Conservation (phyloP, 2,797 vertebrate species). For the Psittacula derbiana region DNA sequence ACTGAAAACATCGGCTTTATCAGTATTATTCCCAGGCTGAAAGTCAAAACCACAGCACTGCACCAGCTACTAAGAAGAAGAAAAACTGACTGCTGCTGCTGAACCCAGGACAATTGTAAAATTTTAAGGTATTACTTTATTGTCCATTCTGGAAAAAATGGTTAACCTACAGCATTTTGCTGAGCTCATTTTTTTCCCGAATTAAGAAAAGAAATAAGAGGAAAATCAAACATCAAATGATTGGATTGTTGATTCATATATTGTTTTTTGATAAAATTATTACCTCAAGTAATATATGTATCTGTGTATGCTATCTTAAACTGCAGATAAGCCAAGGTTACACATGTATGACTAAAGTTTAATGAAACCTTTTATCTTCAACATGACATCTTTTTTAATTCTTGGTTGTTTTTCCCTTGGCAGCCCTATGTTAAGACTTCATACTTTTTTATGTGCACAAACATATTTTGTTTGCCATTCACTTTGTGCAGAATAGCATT, state of each 20-base stretch:
- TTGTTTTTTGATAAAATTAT: not conserved
- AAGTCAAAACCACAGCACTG: too few relatives aligned
- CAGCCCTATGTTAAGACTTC: not conserved
- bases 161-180: not conserved
- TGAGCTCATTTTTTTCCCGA: not conserved
- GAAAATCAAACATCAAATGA: not conserved
- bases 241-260: not conserved
- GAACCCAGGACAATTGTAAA: not conserved
- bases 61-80: too few relatives aligned
- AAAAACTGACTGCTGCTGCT: too few relatives aligned
- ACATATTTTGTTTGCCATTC: not conserved
- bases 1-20: too few relatives aligned
- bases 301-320: not conserved
- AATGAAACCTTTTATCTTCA: not conserved
- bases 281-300: not conserved
- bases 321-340: not conserved
- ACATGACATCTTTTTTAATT: not conserved
- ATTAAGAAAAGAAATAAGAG: not conserved
- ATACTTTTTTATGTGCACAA: not conserved
- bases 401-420: not conserved
- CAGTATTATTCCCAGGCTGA: too few relatives aligned
- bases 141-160: not conserved
- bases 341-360: not conserved
- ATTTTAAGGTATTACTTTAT: not conserved
- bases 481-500: not conserved